Percentiles rank a stretch among this genome's conserved stretches.
phyloP scores from a whole-genome alignment of 2,113 vertebrate genomes.

The Sinocyclocheilus maitianheensis region DNA sequence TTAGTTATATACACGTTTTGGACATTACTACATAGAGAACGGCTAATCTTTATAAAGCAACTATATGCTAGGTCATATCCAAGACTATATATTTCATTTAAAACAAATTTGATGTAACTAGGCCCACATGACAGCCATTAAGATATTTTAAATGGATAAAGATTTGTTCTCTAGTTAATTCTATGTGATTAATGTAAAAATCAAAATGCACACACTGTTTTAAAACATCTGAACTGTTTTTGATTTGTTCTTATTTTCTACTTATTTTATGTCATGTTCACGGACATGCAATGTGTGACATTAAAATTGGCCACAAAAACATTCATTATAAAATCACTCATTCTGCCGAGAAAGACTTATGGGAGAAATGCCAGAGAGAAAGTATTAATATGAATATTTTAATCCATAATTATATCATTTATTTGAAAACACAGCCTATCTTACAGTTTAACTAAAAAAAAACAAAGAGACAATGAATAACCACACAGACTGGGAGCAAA shows the following conservation, averaged over 20 bases:
- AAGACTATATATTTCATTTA: background rate
- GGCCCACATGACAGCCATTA: background rate
- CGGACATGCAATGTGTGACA: background rate
- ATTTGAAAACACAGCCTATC: conserved; percentile 75
- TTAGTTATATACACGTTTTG: background rate
- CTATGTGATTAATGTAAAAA: background rate
- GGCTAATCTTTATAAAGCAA: background rate
- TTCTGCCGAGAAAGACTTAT: background rate
- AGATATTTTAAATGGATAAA: background rate
- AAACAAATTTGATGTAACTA: background rate
- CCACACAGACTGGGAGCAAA: conserved; percentile 42
- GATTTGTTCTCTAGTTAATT: background rate
- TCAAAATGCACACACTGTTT: background rate
- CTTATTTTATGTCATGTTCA: background rate
- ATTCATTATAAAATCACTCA: background rate
- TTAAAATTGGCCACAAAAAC: background rate
- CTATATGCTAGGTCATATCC: background rate
- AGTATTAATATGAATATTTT: conserved; percentile 62
- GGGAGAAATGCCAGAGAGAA: background rate
- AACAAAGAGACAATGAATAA: conserved; percentile 39
- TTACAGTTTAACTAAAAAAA: conserved; percentile 68
- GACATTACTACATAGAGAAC: background rate
- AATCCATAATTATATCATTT: conserved; percentile 70
- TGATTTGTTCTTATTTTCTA: background rate
- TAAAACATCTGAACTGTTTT: background rate